Evolutionary conservation across 1,140 invertebrate species (phyloP).

Genomic region (Eriosoma lanigerum): DNA sequence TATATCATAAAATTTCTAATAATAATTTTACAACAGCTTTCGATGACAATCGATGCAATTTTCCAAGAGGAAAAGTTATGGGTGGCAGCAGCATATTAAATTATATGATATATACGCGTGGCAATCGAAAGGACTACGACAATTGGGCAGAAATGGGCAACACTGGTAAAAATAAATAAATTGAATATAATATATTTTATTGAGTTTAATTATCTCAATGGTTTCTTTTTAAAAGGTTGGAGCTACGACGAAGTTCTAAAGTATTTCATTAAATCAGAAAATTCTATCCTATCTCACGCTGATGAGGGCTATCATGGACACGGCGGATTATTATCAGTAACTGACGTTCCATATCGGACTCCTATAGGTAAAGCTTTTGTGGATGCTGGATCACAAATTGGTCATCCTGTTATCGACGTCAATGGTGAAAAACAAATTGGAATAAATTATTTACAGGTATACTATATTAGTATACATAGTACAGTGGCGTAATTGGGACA

Average conservation of each 20-base stretch:
- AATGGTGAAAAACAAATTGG: slow-evolving; percentile 68
- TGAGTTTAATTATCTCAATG: too few species aligned
- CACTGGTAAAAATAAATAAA: slow-evolving; percentile 76
- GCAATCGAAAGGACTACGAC: slow-evolving; percentile 65
- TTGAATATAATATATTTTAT: too few species aligned
- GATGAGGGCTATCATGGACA: slow-evolving; percentile 58
- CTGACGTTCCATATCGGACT: slow-evolving; percentile 66
- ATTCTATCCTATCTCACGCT: slow-evolving; percentile 49
- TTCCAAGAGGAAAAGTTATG: slow-evolving; percentile 61
- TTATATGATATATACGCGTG: slow-evolving; percentile 67
- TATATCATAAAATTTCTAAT: too few species aligned
- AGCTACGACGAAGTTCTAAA: slow-evolving; percentile 63
- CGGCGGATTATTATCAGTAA: slow-evolving; percentile 70
- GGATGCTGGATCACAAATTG: slow-evolving; percentile 62
- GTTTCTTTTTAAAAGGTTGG: slow-evolving; percentile 59
- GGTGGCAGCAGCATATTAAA: slow-evolving; percentile 69
- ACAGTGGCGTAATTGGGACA: too few species aligned
- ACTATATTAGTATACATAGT: too few species aligned
- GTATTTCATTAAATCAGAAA: slow-evolving; percentile 63
- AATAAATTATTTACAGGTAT: slow-evolving; percentile 66
- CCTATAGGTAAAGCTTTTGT: slow-evolving; percentile 62
- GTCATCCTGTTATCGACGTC: slow-evolving; percentile 62
- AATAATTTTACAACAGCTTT: too few species aligned
- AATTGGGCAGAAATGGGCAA: slow-evolving; percentile 60
- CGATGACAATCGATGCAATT: slow-evolving; percentile 57